Evolutionary conservation across 2,797 vertebrate genomes (phyloP), one percentile per base, ranked within the genome.

Genomic region (Carcharodon carcharias): DNA sequence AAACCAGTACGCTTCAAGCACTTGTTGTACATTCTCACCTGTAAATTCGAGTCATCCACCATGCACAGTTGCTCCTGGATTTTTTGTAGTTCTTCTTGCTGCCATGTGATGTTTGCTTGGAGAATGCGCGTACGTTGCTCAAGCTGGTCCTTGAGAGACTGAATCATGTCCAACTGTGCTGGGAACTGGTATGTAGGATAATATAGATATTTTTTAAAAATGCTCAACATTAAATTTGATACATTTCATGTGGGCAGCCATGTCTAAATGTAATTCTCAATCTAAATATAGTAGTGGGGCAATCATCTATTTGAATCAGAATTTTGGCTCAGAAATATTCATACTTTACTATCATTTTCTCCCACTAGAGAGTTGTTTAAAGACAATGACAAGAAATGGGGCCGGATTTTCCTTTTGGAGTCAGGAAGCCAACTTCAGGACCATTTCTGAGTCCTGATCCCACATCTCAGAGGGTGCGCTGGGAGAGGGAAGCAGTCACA

Each of bases 91-190:
- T 98, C 98, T 96, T 98, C 98, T 96, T 98, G 98, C 96, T 98
- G 98, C 98, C 98, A 98, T 23, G 97, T 97, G 96, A 98, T 98
- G 92, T 98, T 98, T 96, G 98, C 98, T 96, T 98, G 98, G 85
- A 98, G 97, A 96, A 98, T 97, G 23, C 97, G 97, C 0, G 98
- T 98, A 82, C 98, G 96, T 96, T 98, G 98, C 96, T 98, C 98
- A 31, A 98, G 97, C 96, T 98, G 98, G 96, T 98, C 98, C 96
- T 98, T 98, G 96, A 98, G 98, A 85, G 97, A 98, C 97, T 98
- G 98, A 96, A 98, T 98, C 97, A 98, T 97, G 96, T 97, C 98
- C 97, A 98, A 97, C 96, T 98, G 98, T 31, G 97, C 45, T 77
- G 69, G 71, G 54, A 95, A 73, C 67, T 95, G 69, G 54, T 54